Percentiles rank a stretch among this genome's conserved stretches.
Evolutionary conservation across 2,797 vertebrate genomes (phyloP).

Genomic region (Crypturellus tataupa): DNA sequence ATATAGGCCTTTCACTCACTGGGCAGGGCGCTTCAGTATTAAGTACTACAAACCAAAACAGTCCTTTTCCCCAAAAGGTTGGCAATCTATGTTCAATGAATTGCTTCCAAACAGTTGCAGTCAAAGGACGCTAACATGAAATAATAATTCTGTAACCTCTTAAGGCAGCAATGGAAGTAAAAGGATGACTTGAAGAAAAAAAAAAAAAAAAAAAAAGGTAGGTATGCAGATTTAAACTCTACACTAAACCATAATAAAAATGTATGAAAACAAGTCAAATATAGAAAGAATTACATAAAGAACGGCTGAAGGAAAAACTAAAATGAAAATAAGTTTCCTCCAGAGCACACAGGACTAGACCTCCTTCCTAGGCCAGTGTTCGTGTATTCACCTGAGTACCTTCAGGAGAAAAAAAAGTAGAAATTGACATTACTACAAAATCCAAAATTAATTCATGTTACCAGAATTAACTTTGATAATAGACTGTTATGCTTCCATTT

Average conservation of each 20-base stretch:
- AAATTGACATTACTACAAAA: not conserved
- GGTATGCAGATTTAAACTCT: not conserved
- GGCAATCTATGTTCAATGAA: not conserved
- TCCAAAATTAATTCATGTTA: constrained; percentile 32
- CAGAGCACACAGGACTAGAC: not conserved
- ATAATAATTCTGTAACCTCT: not conserved
- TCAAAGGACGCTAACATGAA: not conserved
- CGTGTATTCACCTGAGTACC: not conserved
- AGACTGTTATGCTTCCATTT: constrained; percentile 39
- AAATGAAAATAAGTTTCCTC: not conserved
- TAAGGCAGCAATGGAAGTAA: not conserved
- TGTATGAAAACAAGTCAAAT: not conserved
- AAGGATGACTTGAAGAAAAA: not conserved
- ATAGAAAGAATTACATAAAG: not conserved
- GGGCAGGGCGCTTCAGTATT: not conserved
- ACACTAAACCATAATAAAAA: not conserved
- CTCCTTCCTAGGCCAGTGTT: not conserved
- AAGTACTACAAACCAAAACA: not conserved
- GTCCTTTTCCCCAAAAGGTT: not conserved
- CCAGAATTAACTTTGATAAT: constrained; percentile 32
- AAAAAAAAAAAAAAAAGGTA: not conserved
- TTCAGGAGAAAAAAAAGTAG: not conserved
- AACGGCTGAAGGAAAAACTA: not conserved
- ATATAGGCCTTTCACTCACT: not conserved
- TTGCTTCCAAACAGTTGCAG: not conserved